These are phyloP conservation scores for Leguminivora glycinivorella DNA, from an alignment of 1,140 invertebrate species.

Conservation along the genomic window DNA sequence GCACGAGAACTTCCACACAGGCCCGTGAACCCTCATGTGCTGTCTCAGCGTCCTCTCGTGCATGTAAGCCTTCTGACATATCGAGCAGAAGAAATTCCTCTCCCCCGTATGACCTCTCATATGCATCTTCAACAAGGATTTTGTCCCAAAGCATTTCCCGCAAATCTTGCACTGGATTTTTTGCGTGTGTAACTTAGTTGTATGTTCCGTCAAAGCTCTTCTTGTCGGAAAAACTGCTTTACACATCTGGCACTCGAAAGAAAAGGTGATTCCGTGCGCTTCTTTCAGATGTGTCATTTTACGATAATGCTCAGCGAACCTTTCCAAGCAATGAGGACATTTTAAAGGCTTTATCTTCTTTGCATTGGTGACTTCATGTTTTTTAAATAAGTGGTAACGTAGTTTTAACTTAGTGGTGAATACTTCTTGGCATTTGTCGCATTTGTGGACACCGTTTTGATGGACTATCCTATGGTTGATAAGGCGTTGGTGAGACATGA, in stretches of 20 bases:
- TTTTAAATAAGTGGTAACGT: constrained; percentile 64
- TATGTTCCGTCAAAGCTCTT: constrained; percentile 68
- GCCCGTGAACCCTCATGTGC: constrained; percentile 83
- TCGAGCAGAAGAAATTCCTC: constrained; percentile 79
- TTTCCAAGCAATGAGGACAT: constrained; percentile 69
- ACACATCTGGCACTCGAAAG: constrained; percentile 63
- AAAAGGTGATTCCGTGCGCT: constrained; percentile 64
- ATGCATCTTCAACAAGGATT: constrained; percentile 84
- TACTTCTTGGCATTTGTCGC: constrained; percentile 62
- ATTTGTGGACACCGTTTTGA: constrained; percentile 61
- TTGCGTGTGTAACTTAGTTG: constrained; percentile 77
- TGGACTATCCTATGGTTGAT: constrained; percentile 68
- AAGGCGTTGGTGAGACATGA: constrained; percentile 68
- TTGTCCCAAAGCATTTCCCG: constrained; percentile 78
- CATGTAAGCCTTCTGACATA: constrained; percentile 82
- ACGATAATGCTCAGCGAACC: constrained; percentile 67
- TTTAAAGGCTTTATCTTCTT: constrained; percentile 66
- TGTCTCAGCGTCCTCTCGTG: constrained; percentile 85
- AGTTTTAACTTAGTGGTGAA: constrained; percentile 67
- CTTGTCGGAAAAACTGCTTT: constrained; percentile 58
- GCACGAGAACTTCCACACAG: constrained; percentile 78
- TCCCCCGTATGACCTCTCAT: constrained; percentile 85
- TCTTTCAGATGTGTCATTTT: constrained; percentile 72
- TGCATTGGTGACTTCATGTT: constrained; percentile 57
- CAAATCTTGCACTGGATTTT: constrained; percentile 79